Percentiles rank a stretch among this genome's conserved stretches.
phyloP scores from a whole-genome alignment of 30 jellyfish, hydroid and myxozoan species.

The Aurelia aurita region DNA sequence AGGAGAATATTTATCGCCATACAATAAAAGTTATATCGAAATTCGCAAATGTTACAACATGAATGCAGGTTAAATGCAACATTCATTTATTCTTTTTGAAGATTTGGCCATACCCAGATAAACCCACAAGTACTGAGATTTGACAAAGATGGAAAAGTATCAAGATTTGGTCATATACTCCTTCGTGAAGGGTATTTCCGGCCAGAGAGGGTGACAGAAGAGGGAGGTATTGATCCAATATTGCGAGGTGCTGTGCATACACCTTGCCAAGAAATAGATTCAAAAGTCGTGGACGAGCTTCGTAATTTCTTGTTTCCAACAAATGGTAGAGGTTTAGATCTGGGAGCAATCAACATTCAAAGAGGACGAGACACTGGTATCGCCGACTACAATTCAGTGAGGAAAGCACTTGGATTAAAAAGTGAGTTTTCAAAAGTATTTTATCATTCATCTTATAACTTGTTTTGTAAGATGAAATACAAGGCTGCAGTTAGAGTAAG shows the following conservation, averaged over 20 bases:
- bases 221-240: constrained; percentile 67
- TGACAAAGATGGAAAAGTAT: constrained; percentile 22
- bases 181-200: constrained; percentile 61
- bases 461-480: no score
- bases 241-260: constrained; percentile 45
- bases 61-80: no score
- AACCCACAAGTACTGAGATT: constrained; percentile 33
- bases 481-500: no score
- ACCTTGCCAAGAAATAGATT: constrained; percentile 56
- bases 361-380: constrained; percentile 67
- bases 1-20: no score
- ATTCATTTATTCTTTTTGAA: neutral
- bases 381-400: constrained; percentile 59
- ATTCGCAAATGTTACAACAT: no score
- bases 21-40: no score
- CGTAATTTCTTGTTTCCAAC: constrained; percentile 51
- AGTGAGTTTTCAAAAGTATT: constrained; percentile 16
- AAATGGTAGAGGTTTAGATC: constrained; percentile 28
- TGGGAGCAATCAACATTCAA: constrained; percentile 68
- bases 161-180: constrained; percentile 18
- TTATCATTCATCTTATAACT: no score
- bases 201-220: constrained; percentile 52
- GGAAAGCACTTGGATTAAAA: constrained; percentile 59
- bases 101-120: constrained; percentile 74
- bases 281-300: constrained; percentile 51